Evolutionary conservation across 1,140 invertebrate species (phyloP), one percentile per base, ranked within the genome.

Genomic region (Halyomorpha halys): DNA sequence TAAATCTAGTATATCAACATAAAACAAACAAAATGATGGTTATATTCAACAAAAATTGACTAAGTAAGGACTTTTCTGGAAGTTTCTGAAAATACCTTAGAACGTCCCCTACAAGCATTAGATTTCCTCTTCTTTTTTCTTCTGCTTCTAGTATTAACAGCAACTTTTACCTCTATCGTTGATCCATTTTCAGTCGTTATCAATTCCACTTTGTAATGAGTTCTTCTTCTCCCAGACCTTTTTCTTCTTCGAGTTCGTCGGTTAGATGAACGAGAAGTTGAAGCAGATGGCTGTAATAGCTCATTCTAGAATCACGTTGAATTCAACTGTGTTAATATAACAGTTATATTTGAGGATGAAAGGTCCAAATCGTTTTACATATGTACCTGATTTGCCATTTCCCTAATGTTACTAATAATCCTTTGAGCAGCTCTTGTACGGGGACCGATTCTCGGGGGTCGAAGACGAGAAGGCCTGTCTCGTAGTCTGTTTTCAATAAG

Each of bases 141-240:
- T 18, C 61, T 30, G 16, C 19, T 61, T 19, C 62, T 54, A 59
- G 61, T 62, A 19, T 66, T 62, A 25, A 66, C 61, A 63, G 65
- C 65, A 2, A 66, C 60, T 60, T 66, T 66, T 44, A 66, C 65
- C 49, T 66, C 65, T 11, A 66, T 39, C 34, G 65, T 63, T 16
- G 34, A 45, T 9, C 65, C 65, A 49, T 63, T 61, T 56, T 66
- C 65, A 23, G 54, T 51, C 4, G 65, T 66, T 8, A 66, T 56
- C 53, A 66, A 44, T 45, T 66, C 65, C 4, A 66, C 61, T 53
- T 66, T 66, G 25, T 66, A 66, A 13, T 44, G 21, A 15, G 61
- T 66, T 30, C 44, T 59, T 34, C 49, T n/a, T 19, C 25, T 53
- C 44, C 59, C 54, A 4, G 45, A 23, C 19, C 34, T 61, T 30